Conservation (phyloP, 2,888 invertebrate genomes). For the Leucoma salicis region DNA sequence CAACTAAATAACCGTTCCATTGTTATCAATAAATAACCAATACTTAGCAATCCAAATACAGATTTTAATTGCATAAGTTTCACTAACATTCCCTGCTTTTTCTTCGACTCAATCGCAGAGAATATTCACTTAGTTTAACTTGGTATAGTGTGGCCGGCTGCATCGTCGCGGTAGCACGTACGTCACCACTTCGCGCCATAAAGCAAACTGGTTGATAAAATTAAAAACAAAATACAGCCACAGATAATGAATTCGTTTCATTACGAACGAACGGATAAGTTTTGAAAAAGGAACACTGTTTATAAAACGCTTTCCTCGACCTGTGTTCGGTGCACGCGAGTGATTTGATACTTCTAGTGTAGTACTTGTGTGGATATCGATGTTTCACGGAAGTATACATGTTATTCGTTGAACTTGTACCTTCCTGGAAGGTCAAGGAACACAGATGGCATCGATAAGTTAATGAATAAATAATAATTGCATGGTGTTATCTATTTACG, state of each 20-base stretch:
- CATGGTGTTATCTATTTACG: constrained; percentile 21
- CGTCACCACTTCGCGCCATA: constrained; percentile 38
- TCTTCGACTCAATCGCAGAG: constrained; percentile 33
- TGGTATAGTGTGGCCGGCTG: constrained; percentile 56
- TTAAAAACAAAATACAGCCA: constrained; percentile 29
- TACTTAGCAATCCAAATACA: not conserved
- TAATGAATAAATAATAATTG: constrained; percentile 30
- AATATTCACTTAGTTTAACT: constrained; percentile 26
- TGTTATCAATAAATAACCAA: constrained; percentile 24
- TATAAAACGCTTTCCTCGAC: constrained; percentile 40
- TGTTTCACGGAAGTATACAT: constrained; percentile 47
- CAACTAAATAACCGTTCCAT: constrained; percentile 33
- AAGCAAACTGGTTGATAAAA: constrained; percentile 38
- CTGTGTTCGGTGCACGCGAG: constrained; percentile 28
- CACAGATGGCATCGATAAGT: constrained; percentile 34
- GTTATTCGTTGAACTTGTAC: constrained; percentile 45
- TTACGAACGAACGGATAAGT: constrained; percentile 34
- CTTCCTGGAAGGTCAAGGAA: constrained; percentile 56
- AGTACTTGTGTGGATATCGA: constrained; percentile 30
- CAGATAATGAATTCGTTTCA: constrained; percentile 31
- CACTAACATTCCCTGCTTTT: constrained; percentile 35
- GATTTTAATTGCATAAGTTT: constrained; percentile 30
- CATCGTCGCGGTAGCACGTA: constrained; percentile 63
- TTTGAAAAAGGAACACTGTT: constrained; percentile 53
- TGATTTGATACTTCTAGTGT: constrained; percentile 34